Percentiles rank a stretch among this genome's conserved stretches.
Evolutionary conservation across 2,113 vertebrate genomes (phyloP).

Genomic region (Macquaria ambigua): DNA sequence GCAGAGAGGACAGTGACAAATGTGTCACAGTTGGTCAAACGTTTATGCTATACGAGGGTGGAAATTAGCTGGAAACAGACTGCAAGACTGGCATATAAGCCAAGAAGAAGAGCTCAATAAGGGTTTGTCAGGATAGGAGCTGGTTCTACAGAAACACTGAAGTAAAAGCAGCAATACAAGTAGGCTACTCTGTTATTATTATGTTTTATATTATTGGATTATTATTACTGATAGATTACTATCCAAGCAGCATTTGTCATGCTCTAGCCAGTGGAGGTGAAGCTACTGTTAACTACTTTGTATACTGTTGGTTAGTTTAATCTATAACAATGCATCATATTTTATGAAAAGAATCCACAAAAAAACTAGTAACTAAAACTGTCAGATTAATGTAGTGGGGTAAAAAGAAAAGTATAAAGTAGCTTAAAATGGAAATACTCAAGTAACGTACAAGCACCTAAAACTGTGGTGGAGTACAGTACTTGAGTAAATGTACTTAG

Average conservation of each 20-base stretch:
- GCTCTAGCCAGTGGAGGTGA: background rate
- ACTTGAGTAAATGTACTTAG: background rate
- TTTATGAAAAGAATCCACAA: background rate
- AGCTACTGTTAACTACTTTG: background rate
- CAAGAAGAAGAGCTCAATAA: background rate
- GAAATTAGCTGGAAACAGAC: background rate
- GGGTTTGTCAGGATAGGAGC: background rate
- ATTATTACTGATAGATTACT: background rate
- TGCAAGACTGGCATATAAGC: too few species aligned
- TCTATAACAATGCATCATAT: background rate
- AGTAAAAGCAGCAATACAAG: background rate
- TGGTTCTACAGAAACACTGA: background rate
- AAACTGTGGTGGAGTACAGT: background rate
- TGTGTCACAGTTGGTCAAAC: background rate
- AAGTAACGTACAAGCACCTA: background rate
- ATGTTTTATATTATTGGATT: background rate
- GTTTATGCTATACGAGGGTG: background rate
- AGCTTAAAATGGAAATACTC: background rate
- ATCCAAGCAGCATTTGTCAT: background rate
- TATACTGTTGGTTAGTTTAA: background rate
- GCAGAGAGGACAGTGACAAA: background rate
- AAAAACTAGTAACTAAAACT: background rate
- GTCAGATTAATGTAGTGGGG: background rate
- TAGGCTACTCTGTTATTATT: too few species aligned
- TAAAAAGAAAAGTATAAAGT: background rate